Evolutionary conservation across 2,113 vertebrate species (phyloP), one percentile per base, ranked within the genome.

Genomic region (Cricetomys ansorgei): DNA sequence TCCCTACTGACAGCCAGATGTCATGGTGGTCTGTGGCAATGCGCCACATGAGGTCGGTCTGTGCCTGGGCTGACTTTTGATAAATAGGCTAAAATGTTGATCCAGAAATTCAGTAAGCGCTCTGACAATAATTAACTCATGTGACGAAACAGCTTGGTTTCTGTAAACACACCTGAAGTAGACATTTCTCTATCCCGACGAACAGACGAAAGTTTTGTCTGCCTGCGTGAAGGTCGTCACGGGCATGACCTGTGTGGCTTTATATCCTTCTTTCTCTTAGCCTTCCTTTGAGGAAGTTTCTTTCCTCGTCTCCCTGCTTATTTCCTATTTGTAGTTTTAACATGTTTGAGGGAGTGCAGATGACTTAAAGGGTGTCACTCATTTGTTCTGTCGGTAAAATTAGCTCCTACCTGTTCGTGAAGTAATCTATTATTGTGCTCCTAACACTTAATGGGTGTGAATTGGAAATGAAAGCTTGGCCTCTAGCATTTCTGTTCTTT

Each of bases 91-190:
- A 80, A 87, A 94, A 43, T n/a, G n/a, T 7, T 37, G 43, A 57
- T 83, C 86, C 85, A 88, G 70, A 96, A 92, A 50, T 92, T 70
- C 55, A 89, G 1, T 89, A 89, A 87, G 77, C 83, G 34, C 62
- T 76, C 88, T 96, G 50, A 79, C 73, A 97, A 94, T 95, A n/a
- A 97, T 95, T 93, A 97, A 95, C 92, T 89, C 27, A 3, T n/a
- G 59, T 95, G 88, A 50, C 62, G 67, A 83, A 95, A 75, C 43
- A 77, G 67, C 69, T 97, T 96, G 87, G 89, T 92, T 88, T 59
- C 43, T 40, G 37, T 34, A 48, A 53, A 94, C 27, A 0, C 13
- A 88, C 67, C 79, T 64, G 77, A 50, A 95, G 87, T 72, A 94
- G 80, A 40, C 57, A 50, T 53, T 76, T 76, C 65, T 96, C 92